Evolutionary conservation across 1,140 invertebrate species (phyloP), one percentile per base, ranked within the genome.

Genomic region (Tetranychus cinnabarinus): DNA sequence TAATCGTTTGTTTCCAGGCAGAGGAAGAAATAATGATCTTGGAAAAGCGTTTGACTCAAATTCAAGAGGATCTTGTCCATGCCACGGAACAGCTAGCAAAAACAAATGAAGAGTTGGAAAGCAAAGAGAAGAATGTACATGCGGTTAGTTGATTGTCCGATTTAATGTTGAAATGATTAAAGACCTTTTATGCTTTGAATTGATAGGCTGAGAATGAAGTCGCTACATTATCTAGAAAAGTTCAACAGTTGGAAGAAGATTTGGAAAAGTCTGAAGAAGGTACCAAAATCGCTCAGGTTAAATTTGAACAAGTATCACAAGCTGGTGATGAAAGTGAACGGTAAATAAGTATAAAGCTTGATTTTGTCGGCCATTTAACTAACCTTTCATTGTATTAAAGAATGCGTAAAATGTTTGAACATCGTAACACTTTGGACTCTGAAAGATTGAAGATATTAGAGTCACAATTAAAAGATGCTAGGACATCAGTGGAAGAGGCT

Each of bases 311-410:
- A 80, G 93, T 93, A 68, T 95, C 91, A 66, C 89, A 96, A 75
- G 88, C 90, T 69, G 93, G 92, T 71, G 93, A 98, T 81, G 93
- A 98, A 77, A 95, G 89, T 73, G 93, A 97, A 86, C 89, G 93
- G 93, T 97, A 81, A 80, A 81, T 58, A 8, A 35, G 33, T 5
- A n/a, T 55, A n/a, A 12, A 2, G 2, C 12, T 42, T 15, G 2
- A 58, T 6, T 46, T 34, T 58, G 36, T 58, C 33, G 12, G n/a
- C 37, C 57, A 46, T 58, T 4, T 8, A 58, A 39, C 4, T 46
- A 8, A 45, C 6, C 4, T 46, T 12, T 31, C 33, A 2, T 15
- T 31, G 23, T 34, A 45, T 6, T 45, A 34, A 3, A 58, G 92
- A 80, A 88, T 88, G 77, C 89, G 95, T 77, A 97, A 98, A 82